Base-by-base conservation (phyloP, 2,113 vertebrate species). In the Psophia crepitans region DNA sequence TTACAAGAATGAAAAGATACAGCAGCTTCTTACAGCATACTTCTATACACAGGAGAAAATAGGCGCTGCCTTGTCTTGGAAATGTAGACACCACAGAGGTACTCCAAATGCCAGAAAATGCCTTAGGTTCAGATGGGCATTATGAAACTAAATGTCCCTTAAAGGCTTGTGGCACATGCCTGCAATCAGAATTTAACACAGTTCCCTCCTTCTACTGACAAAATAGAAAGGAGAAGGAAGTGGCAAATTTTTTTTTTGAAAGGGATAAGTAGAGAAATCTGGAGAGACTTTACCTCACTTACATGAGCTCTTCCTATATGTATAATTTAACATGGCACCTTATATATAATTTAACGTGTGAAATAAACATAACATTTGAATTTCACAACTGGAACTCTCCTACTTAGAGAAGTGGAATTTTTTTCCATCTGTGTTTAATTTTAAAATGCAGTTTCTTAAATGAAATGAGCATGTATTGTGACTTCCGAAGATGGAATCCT, bases 331-430 rank as follows among this genome's bases (percentile, higher is more conserved):
- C 90, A 84, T 84, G 65, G 84, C 81, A 87, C 88, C 91, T 93
- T 96, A 97, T 97, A 71, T 95, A 97, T 97, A 97, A 97, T 97
- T 97, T 95, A 97, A 83, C 4, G 10, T 85, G 84, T 94, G 96
- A 92, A 96, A 95, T 96, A 96, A 97, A 96, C 91, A 94, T 93
- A 75, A 32, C 86, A 81, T 95, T 97, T 96, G 87, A 93, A 94
- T 97, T 96, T 96, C 93, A 95, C 96, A 95, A 92, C 94, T 94
- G 93, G 90, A 96, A 32, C 73, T 78, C 82, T 89, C 90, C 79
- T 93, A 30, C 87, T 93, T 95, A 51, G 49, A 81, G 65, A 91
- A 91, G 57, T 21, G 43, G 61, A 84, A 0, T 80, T 89, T 88
- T 89, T 87, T 58, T 12, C 88, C 77, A 84, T 94, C 71, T 78